phyloP scores from a whole-genome alignment of 1,140 invertebrate species.

The Sarcophaga peregrina region DNA sequence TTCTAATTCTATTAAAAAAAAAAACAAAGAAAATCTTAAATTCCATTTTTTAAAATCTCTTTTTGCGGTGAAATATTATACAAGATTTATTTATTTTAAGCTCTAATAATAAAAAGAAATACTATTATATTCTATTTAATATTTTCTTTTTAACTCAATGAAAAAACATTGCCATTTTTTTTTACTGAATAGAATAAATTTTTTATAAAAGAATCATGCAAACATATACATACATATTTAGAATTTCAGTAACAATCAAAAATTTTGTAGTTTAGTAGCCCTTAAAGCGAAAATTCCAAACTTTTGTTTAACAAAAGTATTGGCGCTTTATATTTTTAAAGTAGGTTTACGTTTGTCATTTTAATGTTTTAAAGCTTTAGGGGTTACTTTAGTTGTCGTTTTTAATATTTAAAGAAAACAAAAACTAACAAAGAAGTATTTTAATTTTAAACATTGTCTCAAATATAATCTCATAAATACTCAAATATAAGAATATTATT shows the following conservation, averaged over 20 bases:
- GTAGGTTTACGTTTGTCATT: background rate
- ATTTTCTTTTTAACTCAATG: background rate
- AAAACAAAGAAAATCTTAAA: background rate
- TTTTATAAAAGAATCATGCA: no score
- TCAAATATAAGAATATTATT: background rate
- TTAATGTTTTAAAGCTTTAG: background rate
- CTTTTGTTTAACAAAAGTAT: conserved; percentile 10
- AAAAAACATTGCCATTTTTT: conserved; percentile 21
- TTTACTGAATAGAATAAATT: background rate
- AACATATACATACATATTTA: no score
- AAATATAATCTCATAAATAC: conserved; percentile 25
- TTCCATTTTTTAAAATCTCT: background rate
- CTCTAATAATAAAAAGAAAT: background rate
- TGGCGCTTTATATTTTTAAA: background rate
- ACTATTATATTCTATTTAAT: background rate
- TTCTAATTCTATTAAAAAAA: background rate
- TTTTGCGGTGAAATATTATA: background rate
- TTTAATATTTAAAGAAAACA: no score
- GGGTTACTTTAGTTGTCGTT: background rate
- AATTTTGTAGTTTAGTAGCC: background rate
- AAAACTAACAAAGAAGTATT: no score
- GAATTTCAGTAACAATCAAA: no score
- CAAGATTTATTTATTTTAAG: background rate
- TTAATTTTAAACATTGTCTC: background rate
- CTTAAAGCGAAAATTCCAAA: background rate